Base-by-base conservation (phyloP, 2,888 invertebrate genomes). In the Eubasilissa splendida region DNA sequence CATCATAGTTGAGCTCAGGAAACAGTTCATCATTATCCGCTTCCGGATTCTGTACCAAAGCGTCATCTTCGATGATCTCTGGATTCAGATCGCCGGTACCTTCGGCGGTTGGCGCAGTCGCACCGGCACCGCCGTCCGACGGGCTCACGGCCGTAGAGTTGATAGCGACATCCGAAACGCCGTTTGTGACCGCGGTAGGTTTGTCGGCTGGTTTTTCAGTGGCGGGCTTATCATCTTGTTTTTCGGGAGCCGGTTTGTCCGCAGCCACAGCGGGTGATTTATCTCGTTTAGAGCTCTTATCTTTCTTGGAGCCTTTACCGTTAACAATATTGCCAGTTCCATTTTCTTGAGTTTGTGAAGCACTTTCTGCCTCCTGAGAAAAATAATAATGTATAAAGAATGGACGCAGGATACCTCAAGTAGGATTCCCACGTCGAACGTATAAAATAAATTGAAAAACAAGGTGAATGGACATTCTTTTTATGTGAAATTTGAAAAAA, bases 1-100 rank as follows among this genome's bases (percentile, higher is more conserved):
- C 90, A 65, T 84, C 90, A 84, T 91, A 91, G 58, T 89, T 86
- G 81, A 91, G 87, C 85, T 91, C 91, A 70, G 91, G 90, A 87
- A 89, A 90, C 86, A 88, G 85, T 82, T 90, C 90, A 85, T 90
- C 90, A 58, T 85, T 82, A 63, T 84, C 84, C 22, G 86, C 86
- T 78, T 88, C 86, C 4, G 79, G 42, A 9, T 31, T 33, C 75
- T 73, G 75, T 11, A 82, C 78, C 31, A 83, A 59, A 54, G 50
- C 76, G 50, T 83, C 83, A 33, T 78, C 83, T 65, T 81, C 80
- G 10, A 80, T 81, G 22, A 77, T 71, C 12, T 82, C 82, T 4
- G 80, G 77, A 53, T 68, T 74, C 22, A 31, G 75, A 9, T 78
- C 80, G 42, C 70, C 78, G 10, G 58, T 33, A 9, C 63, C 54